Evolutionary conservation across 2,113 vertebrate species (phyloP).

Genomic region (Delphinus delphis): DNA sequence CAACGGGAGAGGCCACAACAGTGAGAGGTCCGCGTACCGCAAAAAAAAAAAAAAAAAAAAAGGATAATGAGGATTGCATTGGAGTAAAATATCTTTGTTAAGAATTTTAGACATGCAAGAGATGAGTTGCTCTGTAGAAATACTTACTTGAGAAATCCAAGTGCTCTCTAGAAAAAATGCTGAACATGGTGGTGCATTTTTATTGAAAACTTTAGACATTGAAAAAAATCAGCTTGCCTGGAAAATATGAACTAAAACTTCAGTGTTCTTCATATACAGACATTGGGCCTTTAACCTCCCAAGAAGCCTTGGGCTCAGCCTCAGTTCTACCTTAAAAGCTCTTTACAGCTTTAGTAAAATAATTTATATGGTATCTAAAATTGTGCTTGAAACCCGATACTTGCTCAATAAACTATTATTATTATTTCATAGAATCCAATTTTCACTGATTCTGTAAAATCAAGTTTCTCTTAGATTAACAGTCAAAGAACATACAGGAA

Average conservation of each 20-base stretch:
- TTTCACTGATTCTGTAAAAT: background rate
- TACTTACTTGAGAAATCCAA: background rate
- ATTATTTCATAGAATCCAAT: background rate
- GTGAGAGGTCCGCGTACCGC: too few relatives aligned
- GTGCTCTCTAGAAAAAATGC: background rate
- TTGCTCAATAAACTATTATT: background rate
- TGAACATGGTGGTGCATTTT: background rate
- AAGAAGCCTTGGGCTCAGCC: background rate
- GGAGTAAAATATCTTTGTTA: background rate
- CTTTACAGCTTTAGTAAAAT: background rate
- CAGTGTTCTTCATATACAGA: background rate
- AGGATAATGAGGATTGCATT: background rate
- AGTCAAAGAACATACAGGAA: background rate
- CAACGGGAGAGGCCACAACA: too few relatives aligned
- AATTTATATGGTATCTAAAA: background rate
- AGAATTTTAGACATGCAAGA: background rate
- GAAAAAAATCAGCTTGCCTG: background rate
- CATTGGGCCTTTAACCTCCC: background rate
- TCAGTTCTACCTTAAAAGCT: background rate
- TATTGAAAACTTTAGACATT: background rate
- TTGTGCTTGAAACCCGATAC: background rate
- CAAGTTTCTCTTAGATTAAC: background rate
- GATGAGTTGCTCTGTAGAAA: background rate
- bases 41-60: too few relatives aligned
- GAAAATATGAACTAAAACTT: background rate